Percentiles rank a stretch among this genome's conserved stretches.
These are phyloP conservation scores for Chiroxiphia lanceolata DNA, from an alignment of 2,797 vertebrate species.

Conservation along the genomic window DNA sequence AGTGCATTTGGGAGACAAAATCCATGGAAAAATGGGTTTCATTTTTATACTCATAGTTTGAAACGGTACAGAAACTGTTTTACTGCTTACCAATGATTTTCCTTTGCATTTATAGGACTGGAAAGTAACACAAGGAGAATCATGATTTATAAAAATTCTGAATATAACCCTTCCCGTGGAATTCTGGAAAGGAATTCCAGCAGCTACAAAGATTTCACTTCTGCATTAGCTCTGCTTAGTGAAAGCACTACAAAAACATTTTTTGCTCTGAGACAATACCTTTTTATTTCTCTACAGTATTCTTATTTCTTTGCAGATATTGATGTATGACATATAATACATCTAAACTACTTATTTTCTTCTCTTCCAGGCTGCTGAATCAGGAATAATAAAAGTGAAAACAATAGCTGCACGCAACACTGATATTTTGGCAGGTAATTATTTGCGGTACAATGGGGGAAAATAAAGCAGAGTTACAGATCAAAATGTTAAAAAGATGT, in stretches of 20 bases:
- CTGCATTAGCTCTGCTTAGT: not conserved
- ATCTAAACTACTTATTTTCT: constrained; percentile 61
- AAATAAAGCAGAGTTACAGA: constrained; percentile 7
- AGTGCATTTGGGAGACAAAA: not conserved
- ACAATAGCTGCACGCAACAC: constrained; percentile 94
- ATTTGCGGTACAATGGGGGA: constrained; percentile 28
- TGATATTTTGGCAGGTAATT: constrained; percentile 93
- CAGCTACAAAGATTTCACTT: not conserved
- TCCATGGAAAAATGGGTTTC: not conserved
- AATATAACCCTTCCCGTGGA: not conserved
- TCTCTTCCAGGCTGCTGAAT: constrained; percentile 91
- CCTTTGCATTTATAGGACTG: not conserved
- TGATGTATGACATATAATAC: not conserved
- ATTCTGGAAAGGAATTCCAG: not conserved
- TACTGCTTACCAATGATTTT: not conserved
- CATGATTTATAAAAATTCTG: not conserved
- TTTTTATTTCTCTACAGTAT: not conserved
- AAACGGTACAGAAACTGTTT: not conserved
- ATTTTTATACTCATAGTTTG: not conserved
- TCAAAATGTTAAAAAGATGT: not conserved
- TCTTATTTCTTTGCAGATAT: constrained; percentile 5
- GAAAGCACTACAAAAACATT: not conserved
- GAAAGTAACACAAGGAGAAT: not conserved
- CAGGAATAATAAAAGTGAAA: constrained; percentile 99
- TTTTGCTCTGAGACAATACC: not conserved